Percentiles rank a stretch among this genome's conserved stretches.
These are phyloP conservation scores for Drosophila nigricruria DNA, from an alignment of 2,888 invertebrate genomes.

Conservation along the genomic window DNA sequence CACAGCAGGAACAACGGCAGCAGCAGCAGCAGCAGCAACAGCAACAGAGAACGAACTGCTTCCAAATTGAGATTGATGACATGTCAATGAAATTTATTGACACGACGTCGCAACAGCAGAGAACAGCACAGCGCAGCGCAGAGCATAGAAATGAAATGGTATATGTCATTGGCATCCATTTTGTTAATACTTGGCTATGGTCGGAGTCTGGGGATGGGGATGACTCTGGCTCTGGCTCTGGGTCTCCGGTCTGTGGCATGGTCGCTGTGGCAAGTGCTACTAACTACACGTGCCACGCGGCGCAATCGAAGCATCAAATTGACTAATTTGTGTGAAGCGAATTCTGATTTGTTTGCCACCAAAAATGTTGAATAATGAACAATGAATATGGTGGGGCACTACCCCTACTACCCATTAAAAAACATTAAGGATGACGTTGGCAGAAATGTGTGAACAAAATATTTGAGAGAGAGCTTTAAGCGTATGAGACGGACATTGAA, in stretches of 20 bases:
- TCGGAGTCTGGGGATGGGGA: neutral
- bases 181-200: slow-evolving; percentile 1
- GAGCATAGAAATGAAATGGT: slow-evolving; percentile 11
- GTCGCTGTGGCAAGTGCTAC: slow-evolving; percentile 8
- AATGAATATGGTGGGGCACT: slow-evolving; percentile 81
- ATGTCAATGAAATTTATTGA: slow-evolving; percentile 71
- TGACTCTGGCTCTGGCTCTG: neutral
- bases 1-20: slow-evolving; percentile 2
- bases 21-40: neutral
- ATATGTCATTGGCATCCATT: slow-evolving; percentile 13
- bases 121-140: neutral
- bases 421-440: neutral
- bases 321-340: slow-evolving; percentile 60
- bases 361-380: slow-evolving; percentile 37
- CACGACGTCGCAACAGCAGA: slow-evolving; percentile 12
- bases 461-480: neutral
- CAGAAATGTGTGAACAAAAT: neutral
- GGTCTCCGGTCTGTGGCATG: neutral
- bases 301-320: slow-evolving; percentile 52
- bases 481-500: neutral
- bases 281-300: slow-evolving; percentile 16
- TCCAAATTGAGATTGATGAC: slow-evolving; percentile 77
- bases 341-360: slow-evolving; percentile 57
- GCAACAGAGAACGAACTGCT: slow-evolving; percentile 1
- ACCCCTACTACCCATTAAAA: slow-evolving; percentile 68